Base-by-base conservation (phyloP, 1,140 invertebrate species). In the Himalopsyche phryganea region DNA sequence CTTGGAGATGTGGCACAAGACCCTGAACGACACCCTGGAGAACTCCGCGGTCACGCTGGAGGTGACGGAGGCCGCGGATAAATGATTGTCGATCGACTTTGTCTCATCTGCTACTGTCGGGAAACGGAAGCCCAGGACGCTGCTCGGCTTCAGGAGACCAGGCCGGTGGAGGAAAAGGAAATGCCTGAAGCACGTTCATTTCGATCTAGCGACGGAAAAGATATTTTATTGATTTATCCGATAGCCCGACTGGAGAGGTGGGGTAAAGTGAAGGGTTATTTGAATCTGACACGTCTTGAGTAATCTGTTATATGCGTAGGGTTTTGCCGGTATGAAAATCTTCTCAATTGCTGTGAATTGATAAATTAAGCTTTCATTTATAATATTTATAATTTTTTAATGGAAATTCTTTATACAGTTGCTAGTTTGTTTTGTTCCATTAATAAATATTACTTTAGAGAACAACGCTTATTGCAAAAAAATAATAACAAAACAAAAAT, bases 1-100 rank as follows among this genome's bases (percentile, higher is more conserved):
- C 74, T 75, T 78, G 19, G 76, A 78, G 65, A 67, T 78, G 61
- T 78, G 76, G 76, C 76, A 78, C 71, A 67, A 74, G 36, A 78
- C 76, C 67, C 74, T 76, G 58, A 78, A 78, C 69, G 75, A 78
- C 65, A 78, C 76, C 11, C 72, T 77, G 71, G 75, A 78, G 36
- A 47, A 42, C 66, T 73, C 75, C 6, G 73, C 74, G 42, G 74
- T 73, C 6, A 69, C 53, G 9, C 35, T 56, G 10, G 48, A 40
- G 18, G 46, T 56, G 45, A 46, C 72, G 40, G 73, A 75, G 51
- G 72, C 69, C 11, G 67, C 74, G 9, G 57, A 56, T 15, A 63
- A 63, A 63, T 63, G 61, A 63, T 63, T 63, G 61, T 63, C 61
- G 52, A 51, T 53, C 19, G 60, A 61, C 23, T 42, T 62, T 38